Base-by-base conservation (phyloP, 2,113 vertebrate species). In the Aldabrachelys gigantea region DNA sequence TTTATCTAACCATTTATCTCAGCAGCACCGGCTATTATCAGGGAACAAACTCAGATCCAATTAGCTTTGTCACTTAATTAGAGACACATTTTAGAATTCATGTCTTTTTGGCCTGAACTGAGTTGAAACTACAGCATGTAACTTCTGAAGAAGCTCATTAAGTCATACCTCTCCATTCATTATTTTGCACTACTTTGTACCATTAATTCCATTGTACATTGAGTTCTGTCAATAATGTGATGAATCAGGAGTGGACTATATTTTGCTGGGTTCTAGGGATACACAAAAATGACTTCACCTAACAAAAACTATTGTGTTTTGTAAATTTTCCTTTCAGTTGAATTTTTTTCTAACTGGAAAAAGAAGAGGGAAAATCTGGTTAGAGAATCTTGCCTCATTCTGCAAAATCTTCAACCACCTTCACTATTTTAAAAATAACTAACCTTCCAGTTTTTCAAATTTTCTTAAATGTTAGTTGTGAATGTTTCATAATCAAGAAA, bases 31-130 rank as follows among this genome's bases (percentile, higher is more conserved):
- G 35, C 79, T 72, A 92, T 97, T 96, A 97, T 97, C 91, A 96
- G 89, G 96, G 93, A 94, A 95, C 78, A 97, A 97, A 97, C 89
- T 96, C 52, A 95, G 95, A 97, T 96, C 49, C 88, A 92, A 98
- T 97, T 97, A 98, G 83, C 90, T 91, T 84, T 89, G 90, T 88
- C 95, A 80, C 86, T 94, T 91, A 95, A 96, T 97, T 97, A 97
- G 83, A 95, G 90, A 85, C 78, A 88, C 84, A 90, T 93, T 97
- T 87, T 88, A 94, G 56, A 88, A 96, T 97, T 96, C 94, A 92
- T 95, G 84, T 47, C 89, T 94, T 94, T 65, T 49, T 95, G 89
- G 82, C 85, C 85, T 97, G 75, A 69, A 35, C 91, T 81, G 90
- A 54, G 80, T 82, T 82, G 88, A 97, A 97, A 97, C 41, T 16